These are phyloP conservation scores for Synanthedon andrenaeformis DNA, from an alignment of 2,888 invertebrate species.

Conservation along the genomic window DNA sequence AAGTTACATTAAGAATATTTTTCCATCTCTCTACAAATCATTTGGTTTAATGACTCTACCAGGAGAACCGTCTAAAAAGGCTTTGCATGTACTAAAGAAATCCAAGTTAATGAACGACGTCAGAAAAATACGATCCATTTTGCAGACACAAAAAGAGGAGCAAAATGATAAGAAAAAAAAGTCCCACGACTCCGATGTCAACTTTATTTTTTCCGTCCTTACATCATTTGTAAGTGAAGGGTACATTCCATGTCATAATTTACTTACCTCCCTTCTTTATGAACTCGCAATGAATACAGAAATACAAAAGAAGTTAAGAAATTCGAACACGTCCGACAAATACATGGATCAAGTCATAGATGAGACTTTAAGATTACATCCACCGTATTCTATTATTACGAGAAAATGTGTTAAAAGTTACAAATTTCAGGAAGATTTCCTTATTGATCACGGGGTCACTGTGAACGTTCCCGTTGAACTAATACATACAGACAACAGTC, in stretches of 20 bases:
- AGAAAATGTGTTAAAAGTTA: slow-evolving; percentile 50
- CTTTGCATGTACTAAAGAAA: slow-evolving; percentile 23
- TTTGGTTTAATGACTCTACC: slow-evolving; percentile 36
- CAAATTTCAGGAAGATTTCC: slow-evolving; percentile 38
- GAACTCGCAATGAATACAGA: slow-evolving; percentile 41
- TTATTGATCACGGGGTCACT: slow-evolving; percentile 47
- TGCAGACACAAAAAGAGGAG: slow-evolving; percentile 30
- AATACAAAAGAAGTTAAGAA: slow-evolving; percentile 38
- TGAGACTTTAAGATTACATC: slow-evolving; percentile 52
- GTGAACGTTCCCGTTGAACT: slow-evolving; percentile 47
- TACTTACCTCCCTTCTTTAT: slow-evolving; percentile 40
- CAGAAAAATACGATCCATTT: slow-evolving; percentile 28
- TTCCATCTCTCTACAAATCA: slow-evolving; percentile 47
- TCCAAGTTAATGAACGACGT: slow-evolving; percentile 36
- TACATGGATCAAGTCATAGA: slow-evolving; percentile 45
- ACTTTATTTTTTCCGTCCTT: slow-evolving; percentile 38
- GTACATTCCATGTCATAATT: slow-evolving; percentile 44
- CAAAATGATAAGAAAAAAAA: slow-evolving; percentile 23
- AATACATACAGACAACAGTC: slow-evolving; percentile 41
- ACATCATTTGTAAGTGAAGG: slow-evolving; percentile 51
- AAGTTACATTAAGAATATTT: slow-evolving; percentile 52
- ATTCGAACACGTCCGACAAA: slow-evolving; percentile 22
- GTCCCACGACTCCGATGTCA: slow-evolving; percentile 21
- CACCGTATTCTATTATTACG: slow-evolving; percentile 45
- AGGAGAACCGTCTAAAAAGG: slow-evolving; percentile 28